These are phyloP conservation scores for Bos indicus DNA, from an alignment of 2,113 vertebrate species.

Conservation along the genomic window DNA sequence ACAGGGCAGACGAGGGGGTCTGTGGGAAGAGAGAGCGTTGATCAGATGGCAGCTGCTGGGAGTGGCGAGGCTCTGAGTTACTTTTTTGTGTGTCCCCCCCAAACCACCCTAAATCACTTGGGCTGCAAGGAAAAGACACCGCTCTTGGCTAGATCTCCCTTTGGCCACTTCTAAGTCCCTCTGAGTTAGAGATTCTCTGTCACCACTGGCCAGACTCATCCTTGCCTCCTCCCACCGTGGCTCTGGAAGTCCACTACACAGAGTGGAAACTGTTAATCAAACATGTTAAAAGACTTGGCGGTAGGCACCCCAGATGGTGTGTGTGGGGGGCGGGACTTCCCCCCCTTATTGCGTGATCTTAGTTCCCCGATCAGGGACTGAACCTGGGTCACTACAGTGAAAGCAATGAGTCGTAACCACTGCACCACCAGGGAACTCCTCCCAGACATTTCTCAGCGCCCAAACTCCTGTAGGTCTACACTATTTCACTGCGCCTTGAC, in stretches of 20 bases:
- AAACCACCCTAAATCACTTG: not conserved
- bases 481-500: not conserved
- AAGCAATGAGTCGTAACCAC: not conserved
- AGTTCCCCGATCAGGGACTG: not conserved
- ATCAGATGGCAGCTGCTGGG: not conserved
- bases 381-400: not conserved
- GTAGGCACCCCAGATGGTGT: fast-evolving
- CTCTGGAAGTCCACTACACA: not conserved
- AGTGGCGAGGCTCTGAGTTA: too few species aligned
- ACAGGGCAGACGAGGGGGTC: fast-evolving
- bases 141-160: not conserved
- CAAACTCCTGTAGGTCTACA: fast-evolving
- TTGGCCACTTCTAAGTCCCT: not conserved
- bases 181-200: not conserved
- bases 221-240: not conserved
- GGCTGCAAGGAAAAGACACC: not conserved
- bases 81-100: fast-evolving
- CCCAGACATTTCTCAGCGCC: fast-evolving
- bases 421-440: not conserved
- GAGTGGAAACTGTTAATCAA: not conserved
- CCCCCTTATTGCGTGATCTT: not conserved
- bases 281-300: too few species aligned
- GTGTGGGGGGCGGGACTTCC: fast-evolving
- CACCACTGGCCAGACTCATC: not conserved
- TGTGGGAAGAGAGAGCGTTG: not conserved